phyloP scores from a whole-genome alignment of 2,113 vertebrate genomes.

The Agapornis roseicollis region DNA sequence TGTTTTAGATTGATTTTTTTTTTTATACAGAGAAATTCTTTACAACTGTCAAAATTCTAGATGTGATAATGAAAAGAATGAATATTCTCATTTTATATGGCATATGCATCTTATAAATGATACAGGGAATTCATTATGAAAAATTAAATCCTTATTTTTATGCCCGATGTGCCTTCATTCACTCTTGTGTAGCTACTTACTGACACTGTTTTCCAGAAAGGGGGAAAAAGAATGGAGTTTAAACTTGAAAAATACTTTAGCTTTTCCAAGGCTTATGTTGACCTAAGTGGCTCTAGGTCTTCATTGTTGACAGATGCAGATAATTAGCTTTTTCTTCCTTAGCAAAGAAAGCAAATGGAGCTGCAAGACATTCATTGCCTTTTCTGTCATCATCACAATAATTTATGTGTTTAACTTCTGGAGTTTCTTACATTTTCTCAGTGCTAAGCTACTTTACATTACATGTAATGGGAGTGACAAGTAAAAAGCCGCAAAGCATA shows the following conservation, averaged over 20 bases:
- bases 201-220: neutral
- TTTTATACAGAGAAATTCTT: neutral
- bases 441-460: constrained; percentile 54
- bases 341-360: constrained; percentile 67
- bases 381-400: constrained; percentile 63
- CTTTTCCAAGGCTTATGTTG: constrained; percentile 60
- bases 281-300: constrained; percentile 57
- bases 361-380: constrained; percentile 45
- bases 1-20: neutral
- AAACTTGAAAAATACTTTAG: constrained; percentile 55
- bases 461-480: constrained; percentile 34
- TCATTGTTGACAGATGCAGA: constrained; percentile 59
- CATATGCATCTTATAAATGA: neutral
- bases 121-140: neutral
- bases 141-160: neutral
- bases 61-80: neutral
- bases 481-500: constrained; percentile 36
- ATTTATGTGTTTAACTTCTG: constrained; percentile 68
- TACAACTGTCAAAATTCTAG: neutral
- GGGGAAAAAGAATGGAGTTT: neutral
- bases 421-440: constrained; percentile 62
- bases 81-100: neutral
- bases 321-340: constrained; percentile 70
- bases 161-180: neutral
- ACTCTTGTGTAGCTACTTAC: neutral